phyloP scores from a whole-genome alignment of 2,113 vertebrate genomes.

The Scortum barcoo region DNA sequence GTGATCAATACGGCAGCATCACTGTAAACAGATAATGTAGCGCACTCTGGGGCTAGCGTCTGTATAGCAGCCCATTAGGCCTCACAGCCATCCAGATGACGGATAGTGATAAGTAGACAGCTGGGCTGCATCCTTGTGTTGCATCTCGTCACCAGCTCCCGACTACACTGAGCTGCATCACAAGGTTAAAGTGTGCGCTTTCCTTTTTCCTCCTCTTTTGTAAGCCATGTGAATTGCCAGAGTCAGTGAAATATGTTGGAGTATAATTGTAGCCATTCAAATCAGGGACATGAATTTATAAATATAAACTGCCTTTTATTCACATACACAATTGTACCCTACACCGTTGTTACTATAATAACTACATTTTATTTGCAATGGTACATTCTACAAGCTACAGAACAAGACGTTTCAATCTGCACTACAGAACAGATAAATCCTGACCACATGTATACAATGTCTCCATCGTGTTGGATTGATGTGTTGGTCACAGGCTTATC shows the following conservation, averaged over 20 bases:
- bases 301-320: background rate
- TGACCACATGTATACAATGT: background rate
- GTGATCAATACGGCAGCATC: slow-evolving; percentile 84
- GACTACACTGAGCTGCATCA: slow-evolving; percentile 15
- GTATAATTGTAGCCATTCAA: background rate
- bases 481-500: slow-evolving; percentile 46
- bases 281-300: background rate
- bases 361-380: background rate
- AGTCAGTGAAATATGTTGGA: background rate
- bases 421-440: background rate
- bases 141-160: slow-evolving; percentile 61
- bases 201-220: background rate
- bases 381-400: background rate
- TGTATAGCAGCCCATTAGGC: slow-evolving; percentile 81
- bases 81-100: slow-evolving; percentile 78
- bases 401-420: background rate
- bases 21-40: slow-evolving; percentile 87
- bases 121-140: slow-evolving; percentile 64
- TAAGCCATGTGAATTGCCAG: too few species aligned
- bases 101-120: slow-evolving; percentile 79
- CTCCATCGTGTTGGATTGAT: slow-evolving; percentile 20
- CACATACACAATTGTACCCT: background rate
- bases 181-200: slow-evolving; percentile 46
- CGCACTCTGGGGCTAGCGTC: slow-evolving; percentile 72
- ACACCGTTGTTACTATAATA: background rate